Percentiles rank a stretch among this genome's conserved stretches.
Evolutionary conservation across 2,888 invertebrate species (phyloP).

Genomic region (Drosophila tanythrix): DNA sequence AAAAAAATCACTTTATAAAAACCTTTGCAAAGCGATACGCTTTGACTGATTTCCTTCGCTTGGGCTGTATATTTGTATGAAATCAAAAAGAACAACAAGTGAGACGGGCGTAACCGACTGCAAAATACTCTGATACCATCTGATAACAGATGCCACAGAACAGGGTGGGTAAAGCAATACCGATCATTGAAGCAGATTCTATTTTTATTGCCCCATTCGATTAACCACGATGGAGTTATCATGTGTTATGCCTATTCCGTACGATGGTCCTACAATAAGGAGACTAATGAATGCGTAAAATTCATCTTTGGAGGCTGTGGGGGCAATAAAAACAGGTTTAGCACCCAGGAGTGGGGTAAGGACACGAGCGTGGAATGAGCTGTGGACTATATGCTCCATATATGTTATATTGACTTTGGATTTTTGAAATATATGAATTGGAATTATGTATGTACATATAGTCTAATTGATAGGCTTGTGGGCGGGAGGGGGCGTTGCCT

Average conservation of each 20-base stretch:
- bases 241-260: fast-evolving
- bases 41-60: too few relatives aligned
- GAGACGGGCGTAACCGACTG: too few relatives aligned
- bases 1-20: too few relatives aligned
- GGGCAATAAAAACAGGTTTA: constrained; percentile 71
- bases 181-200: too few relatives aligned
- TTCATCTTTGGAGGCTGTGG: constrained; percentile 70
- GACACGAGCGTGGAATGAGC: too few relatives aligned
- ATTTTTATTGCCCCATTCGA: constrained; percentile 40
- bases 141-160: too few relatives aligned
- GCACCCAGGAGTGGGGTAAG: fast-evolving
- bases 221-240: fast-evolving
- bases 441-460: not conserved
- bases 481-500: too few relatives aligned
- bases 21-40: too few relatives aligned
- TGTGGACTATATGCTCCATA: not conserved
- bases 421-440: not conserved
- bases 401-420: not conserved
- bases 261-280: constrained; percentile 48
- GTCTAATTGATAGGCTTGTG: not conserved
- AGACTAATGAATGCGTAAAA: constrained; percentile 35
- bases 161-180: too few relatives aligned
- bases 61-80: too few relatives aligned
- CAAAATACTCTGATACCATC: too few relatives aligned
- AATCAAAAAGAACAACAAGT: too few relatives aligned